These are phyloP conservation scores for Amaurobius ferox DNA, from an alignment of 2,888 invertebrate genomes.

Conservation along the genomic window DNA sequence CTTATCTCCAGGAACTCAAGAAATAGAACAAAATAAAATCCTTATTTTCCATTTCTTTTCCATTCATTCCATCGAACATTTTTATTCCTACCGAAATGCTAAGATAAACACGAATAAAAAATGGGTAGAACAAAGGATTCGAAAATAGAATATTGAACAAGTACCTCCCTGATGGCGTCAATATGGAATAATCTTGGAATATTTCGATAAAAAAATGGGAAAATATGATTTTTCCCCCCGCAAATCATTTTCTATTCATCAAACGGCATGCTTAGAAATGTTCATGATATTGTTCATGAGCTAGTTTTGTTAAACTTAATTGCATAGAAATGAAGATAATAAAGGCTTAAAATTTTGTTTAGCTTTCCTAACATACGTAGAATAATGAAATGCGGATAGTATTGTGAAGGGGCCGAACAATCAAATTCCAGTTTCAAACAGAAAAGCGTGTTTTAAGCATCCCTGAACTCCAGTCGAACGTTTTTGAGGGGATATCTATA, in stretches of 20 bases:
- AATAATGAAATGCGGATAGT: too few relatives aligned
- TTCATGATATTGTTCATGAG: too few relatives aligned
- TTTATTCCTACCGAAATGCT: not conserved
- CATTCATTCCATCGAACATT: not conserved
- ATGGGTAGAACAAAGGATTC: constrained; percentile 61
- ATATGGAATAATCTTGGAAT: not conserved
- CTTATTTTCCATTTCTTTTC: not conserved
- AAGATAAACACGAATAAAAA: constrained; percentile 24
- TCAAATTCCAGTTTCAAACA: too few relatives aligned
- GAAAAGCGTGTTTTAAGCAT: too few relatives aligned
- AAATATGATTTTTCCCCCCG: not conserved
- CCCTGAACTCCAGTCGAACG: too few relatives aligned
- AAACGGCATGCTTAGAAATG: not conserved
- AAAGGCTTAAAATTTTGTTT: too few relatives aligned
- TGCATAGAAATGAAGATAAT: too few relatives aligned
- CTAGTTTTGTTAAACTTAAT: too few relatives aligned
- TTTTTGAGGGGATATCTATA: too few relatives aligned
- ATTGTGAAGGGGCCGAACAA: too few relatives aligned
- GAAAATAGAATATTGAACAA: constrained; percentile 69
- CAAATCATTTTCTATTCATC: not conserved
- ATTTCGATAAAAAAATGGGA: not conserved
- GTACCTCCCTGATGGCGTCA: constrained; percentile 52
- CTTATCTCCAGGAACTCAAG: not conserved
- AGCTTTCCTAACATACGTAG: too few relatives aligned
- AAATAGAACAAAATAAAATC: not conserved